A percentile compares a stretch with the other conserved stretches of the same genome.
These are phyloP conservation scores for Bombus waltoni DNA, from an alignment of 1,140 invertebrate genomes.

Conservation along the genomic window DNA sequence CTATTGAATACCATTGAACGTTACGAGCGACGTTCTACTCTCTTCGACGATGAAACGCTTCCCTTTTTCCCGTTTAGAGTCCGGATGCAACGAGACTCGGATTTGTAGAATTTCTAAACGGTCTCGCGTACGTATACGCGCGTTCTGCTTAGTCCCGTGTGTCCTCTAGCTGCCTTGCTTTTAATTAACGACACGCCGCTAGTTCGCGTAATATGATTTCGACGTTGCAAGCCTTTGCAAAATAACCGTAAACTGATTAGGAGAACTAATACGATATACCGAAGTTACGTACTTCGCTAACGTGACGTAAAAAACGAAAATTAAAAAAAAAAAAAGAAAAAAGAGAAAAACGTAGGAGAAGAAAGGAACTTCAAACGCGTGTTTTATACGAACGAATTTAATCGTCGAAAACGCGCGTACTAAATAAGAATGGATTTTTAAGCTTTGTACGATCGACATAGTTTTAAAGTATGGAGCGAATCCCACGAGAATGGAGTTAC, in stretches of 20 bases:
- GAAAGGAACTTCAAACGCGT: background rate
- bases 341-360: background rate
- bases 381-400: background rate
- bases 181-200: slow-evolving; percentile 17
- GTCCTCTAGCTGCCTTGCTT: background rate
- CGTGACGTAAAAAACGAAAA: background rate
- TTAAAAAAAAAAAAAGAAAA: background rate
- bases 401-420: background rate
- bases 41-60: background rate
- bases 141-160: background rate
- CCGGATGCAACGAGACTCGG: background rate
- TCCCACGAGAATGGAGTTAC: background rate
- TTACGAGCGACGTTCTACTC: background rate
- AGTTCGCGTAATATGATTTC: background rate
- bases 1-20: slow-evolving; percentile 6
- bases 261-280: background rate
- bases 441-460: background rate
- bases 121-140: background rate
- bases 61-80: background rate
- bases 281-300: background rate
- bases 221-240: background rate
- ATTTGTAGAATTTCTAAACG: slow-evolving; percentile 10
- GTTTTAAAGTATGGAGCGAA: too few relatives aligned
- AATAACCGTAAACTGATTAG: background rate
- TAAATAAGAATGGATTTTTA: background rate